phyloP scores from a whole-genome alignment of 2,113 vertebrate genomes.

The Peromyscus maniculatus region DNA sequence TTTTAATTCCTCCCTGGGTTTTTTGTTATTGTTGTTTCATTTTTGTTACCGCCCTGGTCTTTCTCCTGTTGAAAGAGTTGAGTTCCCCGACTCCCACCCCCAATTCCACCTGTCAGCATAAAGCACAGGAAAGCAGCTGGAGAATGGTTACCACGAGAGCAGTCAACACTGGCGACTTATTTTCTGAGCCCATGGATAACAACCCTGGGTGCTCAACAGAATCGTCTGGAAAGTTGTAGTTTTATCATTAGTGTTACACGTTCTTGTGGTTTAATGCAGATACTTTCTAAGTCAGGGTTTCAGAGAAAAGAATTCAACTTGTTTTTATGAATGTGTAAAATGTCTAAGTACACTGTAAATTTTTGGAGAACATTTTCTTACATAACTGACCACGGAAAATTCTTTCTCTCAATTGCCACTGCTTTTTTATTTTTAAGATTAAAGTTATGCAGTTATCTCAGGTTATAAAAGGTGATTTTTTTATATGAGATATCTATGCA shows the following conservation, averaged over 20 bases:
- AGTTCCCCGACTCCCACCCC: rapidly evolving
- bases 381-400: background rate
- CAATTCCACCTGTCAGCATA: background rate
- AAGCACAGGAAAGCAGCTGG: background rate
- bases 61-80: background rate
- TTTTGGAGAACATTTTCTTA: background rate
- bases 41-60: background rate
- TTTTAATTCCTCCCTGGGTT: background rate
- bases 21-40: background rate
- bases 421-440: background rate
- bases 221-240: background rate
- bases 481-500: no score
- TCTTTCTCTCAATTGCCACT: background rate
- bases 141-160: background rate
- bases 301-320: background rate
- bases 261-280: background rate
- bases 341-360: background rate
- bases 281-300: background rate
- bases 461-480: background rate
- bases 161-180: background rate
- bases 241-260: background rate
- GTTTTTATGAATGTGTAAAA: background rate
- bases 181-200: background rate
- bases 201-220: background rate
- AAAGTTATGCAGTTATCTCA: background rate